phyloP scores from a whole-genome alignment of 2,113 vertebrate genomes.

The Platichthys flesus region DNA sequence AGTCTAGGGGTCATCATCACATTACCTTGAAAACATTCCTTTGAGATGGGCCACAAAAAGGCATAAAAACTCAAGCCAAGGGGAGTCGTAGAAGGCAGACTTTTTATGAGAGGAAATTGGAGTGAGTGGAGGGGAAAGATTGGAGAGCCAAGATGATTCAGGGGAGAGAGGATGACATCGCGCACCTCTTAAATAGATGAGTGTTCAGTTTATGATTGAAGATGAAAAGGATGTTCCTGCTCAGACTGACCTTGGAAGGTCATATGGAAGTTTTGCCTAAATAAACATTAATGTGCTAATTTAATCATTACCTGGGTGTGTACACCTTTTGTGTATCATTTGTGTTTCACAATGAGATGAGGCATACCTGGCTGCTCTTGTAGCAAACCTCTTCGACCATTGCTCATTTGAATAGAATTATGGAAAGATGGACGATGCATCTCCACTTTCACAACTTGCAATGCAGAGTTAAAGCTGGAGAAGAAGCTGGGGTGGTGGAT shows the following conservation, averaged over 20 bases:
- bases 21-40: constrained; percentile 64
- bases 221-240: constrained; percentile 27
- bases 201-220: constrained; percentile 46
- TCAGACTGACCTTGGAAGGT: constrained; percentile 32
- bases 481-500: constrained; percentile 28
- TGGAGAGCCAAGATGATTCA: constrained; percentile 50
- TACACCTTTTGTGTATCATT: not conserved
- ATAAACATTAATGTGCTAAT: constrained; percentile 17
- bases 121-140: constrained; percentile 40
- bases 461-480: constrained; percentile 34
- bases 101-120: constrained; percentile 61
- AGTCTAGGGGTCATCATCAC: constrained; percentile 59
- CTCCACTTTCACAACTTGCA: constrained; percentile 48
- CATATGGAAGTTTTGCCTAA: constrained; percentile 32
- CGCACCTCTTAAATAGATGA: constrained; percentile 46
- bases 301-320: not conserved
- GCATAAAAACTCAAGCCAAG: constrained; percentile 59
- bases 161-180: constrained; percentile 40
- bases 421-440: constrained; percentile 35
- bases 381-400: constrained; percentile 3
- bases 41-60: constrained; percentile 56
- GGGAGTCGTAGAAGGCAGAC: constrained; percentile 36
- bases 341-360: not conserved
- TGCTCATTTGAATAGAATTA: constrained; percentile 20
- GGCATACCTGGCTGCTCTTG: not conserved